Percentiles rank a stretch among this genome's conserved stretches.
Conservation (phyloP, 2,797 vertebrate species). For the Clangula hyemalis region DNA sequence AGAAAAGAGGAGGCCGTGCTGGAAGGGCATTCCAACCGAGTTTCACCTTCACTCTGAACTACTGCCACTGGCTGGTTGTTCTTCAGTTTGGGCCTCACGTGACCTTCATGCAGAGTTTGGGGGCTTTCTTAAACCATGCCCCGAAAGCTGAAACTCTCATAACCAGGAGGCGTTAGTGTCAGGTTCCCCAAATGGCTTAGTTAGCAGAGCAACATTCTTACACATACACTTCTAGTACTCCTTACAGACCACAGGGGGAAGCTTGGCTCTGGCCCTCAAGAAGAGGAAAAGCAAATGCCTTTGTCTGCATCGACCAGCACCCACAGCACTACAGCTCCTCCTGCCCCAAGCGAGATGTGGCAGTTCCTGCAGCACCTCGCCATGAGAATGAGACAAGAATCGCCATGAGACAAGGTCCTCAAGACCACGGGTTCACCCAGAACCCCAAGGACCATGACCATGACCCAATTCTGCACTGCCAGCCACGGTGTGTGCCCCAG, state of each 20-base stretch:
- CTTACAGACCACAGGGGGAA: neutral
- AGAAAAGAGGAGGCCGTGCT: neutral
- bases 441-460: neutral
- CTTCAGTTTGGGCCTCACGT: neutral
- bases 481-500: neutral
- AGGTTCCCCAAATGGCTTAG: neutral
- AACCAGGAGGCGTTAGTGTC: rapidly evolving
- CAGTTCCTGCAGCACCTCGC: neutral
- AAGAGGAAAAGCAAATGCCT: neutral
- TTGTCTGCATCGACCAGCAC: neutral
- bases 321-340: neutral
- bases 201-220: neutral
- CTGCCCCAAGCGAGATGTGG: rapidly evolving
- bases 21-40: no score
- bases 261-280: neutral
- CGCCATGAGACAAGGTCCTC: rapidly evolving
- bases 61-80: neutral
- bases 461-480: rapidly evolving
- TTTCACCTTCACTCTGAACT: neutral
- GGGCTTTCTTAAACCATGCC: neutral
- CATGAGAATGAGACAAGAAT: no score
- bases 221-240: neutral
- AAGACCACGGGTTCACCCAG: no score
- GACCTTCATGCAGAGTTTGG: neutral
- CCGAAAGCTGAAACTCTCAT: neutral